A percentile compares a stretch with the other conserved stretches of the same genome.
phyloP scores from a whole-genome alignment of 2,888 invertebrate species.

The Microctonus hyperodae region DNA sequence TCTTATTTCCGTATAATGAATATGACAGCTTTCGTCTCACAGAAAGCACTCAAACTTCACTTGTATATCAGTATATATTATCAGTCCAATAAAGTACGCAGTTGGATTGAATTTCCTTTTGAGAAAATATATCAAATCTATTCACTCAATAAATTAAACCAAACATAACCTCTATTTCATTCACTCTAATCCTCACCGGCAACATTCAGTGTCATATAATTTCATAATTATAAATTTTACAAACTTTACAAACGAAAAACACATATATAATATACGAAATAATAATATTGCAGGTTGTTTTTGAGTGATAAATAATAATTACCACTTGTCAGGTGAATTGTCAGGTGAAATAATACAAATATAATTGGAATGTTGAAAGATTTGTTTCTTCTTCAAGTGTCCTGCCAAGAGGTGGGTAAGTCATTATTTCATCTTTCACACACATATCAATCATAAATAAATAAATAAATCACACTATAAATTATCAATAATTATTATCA shows the following conservation, averaged over 20 bases:
- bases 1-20: constrained; percentile 12
- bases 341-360: constrained; percentile 6
- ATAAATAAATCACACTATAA: background rate
- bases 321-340: background rate
- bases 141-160: background rate
- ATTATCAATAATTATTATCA: background rate
- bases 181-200: background rate
- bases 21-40: constrained; percentile 42
- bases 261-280: background rate
- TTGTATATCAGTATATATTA: background rate
- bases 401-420: constrained; percentile 82
- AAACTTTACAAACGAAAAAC: background rate
- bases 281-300: no score
- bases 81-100: constrained; percentile 1
- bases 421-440: constrained; percentile 53
- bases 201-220: background rate
- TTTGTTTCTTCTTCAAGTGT: constrained; percentile 71
- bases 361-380: constrained; percentile 66
- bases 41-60: constrained; percentile 41
- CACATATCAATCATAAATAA: no score
- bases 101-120: background rate
- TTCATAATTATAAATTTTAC: background rate
- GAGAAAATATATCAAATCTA: background rate
- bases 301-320: background rate
- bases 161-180: background rate